phyloP scores from a whole-genome alignment of 2,797 vertebrate genomes.

The Acanthurus lineatus region DNA sequence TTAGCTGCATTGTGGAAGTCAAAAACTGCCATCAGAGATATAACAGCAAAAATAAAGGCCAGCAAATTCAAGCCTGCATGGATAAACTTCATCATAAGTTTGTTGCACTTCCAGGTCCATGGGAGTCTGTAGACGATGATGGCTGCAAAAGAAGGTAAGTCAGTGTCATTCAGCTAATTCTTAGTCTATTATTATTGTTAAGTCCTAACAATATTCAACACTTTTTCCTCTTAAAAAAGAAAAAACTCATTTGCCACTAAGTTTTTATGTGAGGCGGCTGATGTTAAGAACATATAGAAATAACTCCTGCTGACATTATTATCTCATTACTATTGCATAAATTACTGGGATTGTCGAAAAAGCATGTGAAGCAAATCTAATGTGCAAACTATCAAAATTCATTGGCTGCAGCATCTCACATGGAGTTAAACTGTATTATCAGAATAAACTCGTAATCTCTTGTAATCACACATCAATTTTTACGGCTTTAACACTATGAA shows the following conservation, averaged over 20 bases:
- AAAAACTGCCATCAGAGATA: slow-evolving; percentile 92
- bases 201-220: neutral
- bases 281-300: no score
- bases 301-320: neutral
- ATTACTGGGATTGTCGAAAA: neutral
- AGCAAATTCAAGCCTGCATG: slow-evolving; percentile 89
- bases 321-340: neutral
- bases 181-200: no score
- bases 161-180: neutral
- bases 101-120: slow-evolving; percentile 96
- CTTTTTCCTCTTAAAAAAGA: neutral
- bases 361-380: no score
- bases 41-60: slow-evolving; percentile 87
- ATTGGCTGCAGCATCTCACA: no score
- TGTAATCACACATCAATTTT: neutral
- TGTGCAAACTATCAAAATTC: no score
- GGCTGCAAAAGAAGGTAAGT: slow-evolving; percentile 80
- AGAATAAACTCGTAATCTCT: neutral
- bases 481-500: neutral
- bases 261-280: neutral
- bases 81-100: slow-evolving; percentile 93
- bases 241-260: neutral
- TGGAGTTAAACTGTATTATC: neutral
- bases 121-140: slow-evolving; percentile 96
- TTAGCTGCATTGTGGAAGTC: slow-evolving; percentile 89